Conservation (phyloP, 2,113 vertebrate species). For the Zosterops lateralis region DNA sequence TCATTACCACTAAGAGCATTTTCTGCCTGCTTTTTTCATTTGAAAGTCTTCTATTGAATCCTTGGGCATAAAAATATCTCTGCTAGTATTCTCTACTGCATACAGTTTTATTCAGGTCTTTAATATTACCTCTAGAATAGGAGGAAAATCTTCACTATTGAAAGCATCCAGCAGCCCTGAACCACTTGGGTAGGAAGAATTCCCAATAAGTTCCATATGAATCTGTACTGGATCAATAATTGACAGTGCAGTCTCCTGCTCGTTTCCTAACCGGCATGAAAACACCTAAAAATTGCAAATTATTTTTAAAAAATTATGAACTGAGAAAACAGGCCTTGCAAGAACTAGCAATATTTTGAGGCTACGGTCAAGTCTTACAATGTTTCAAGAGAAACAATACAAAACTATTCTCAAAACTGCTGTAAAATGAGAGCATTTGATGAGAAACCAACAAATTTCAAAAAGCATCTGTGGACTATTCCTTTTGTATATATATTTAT, state of each 20-base stretch:
- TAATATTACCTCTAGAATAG: slow-evolving; percentile 87
- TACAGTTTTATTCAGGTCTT: neutral
- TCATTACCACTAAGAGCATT: neutral
- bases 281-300: slow-evolving; percentile 81
- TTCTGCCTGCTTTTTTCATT: neutral
- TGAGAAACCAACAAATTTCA: neutral
- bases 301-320: neutral
- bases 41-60: neutral
- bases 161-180: slow-evolving; percentile 95
- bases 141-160: slow-evolving; percentile 93
- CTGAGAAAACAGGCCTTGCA: neutral
- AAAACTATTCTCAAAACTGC: neutral
- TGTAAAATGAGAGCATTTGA: neutral
- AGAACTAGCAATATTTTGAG: neutral
- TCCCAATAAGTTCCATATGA: slow-evolving; percentile 91
- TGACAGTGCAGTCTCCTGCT: slow-evolving; percentile 93
- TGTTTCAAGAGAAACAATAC: neutral
- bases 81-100: neutral
- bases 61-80: neutral
- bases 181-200: slow-evolving; percentile 89
- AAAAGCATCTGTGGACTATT: neutral
- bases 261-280: slow-evolving; percentile 91
- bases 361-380: neutral
- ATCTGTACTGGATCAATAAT: slow-evolving; percentile 95
- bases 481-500: neutral